Evolutionary conservation across 2,113 vertebrate genomes (phyloP), one percentile per base, ranked within the genome.

Genomic region (Eurystomus gularis): DNA sequence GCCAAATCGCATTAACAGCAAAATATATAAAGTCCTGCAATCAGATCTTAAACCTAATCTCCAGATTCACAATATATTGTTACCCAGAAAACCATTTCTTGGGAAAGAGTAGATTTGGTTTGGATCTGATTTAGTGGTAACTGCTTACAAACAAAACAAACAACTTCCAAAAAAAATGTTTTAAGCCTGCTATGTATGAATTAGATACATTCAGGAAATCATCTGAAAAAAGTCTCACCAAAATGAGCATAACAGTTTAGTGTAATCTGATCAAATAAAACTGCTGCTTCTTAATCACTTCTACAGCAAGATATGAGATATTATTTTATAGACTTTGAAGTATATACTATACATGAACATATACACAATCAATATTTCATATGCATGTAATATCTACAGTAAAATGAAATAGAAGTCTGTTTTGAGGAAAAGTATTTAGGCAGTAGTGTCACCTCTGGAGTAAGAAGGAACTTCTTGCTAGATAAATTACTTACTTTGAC

Each of bases 41-140:
- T 84, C 31, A 66, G 78, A 84, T 73, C 79, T 68, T 88, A 81
- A 48, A 24, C 46, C 39, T 87, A 86, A 90, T 40, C 69, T 96
- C 37, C 69, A 96, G 88, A 94, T 96, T 95, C 82, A 97, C 94
- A 70, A 7, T 75, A 96, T 78, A 96, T 78, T 96, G 82, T 92
- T 97, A 93, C 82, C 52, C 82, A 96, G 96, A 97, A 97, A 97
- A 93, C 37, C 11, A 60, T 91, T 97, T 94, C 52, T 64, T 90
- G 84, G 85, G 70, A 96, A 95, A 76, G n/a, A 65, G 6, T 54
- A 96, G 79, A 82, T 90, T 93, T 93, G 24, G 37, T 79, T 93
- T 88, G 94, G 65, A 96, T 88, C 89, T 93, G 61, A 95, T 58
- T 94, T 93, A 87, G 42, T 72, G 40, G n/a, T 52, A 92, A 86